Percentiles rank a stretch among this genome's conserved stretches.
Evolutionary conservation across 2,113 vertebrate genomes (phyloP).

Genomic region (Sciurus niger): DNA sequence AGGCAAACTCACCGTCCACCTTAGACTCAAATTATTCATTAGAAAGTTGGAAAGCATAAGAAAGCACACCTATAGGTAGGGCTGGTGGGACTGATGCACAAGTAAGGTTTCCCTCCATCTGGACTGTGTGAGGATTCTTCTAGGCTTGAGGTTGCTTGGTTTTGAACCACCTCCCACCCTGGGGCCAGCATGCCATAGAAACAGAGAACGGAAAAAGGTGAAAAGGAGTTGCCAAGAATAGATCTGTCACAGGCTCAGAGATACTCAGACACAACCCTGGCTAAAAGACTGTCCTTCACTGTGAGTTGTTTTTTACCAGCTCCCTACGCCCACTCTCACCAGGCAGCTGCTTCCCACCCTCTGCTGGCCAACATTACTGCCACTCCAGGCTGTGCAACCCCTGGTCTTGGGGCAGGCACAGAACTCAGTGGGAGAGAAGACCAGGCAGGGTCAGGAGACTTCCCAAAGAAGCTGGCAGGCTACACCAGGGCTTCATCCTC

Average conservation of each 20-base stretch:
- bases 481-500: background rate
- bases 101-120: background rate
- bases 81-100: background rate
- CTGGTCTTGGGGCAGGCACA: background rate
- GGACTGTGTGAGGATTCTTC: background rate
- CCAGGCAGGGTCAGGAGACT: constrained; percentile 11
- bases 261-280: background rate
- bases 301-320: background rate
- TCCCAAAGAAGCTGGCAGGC: background rate
- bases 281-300: background rate
- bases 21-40: background rate
- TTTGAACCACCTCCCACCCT: background rate
- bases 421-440: background rate
- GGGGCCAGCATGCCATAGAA: background rate
- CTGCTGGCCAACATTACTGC: background rate
- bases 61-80: background rate
- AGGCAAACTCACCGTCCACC: background rate
- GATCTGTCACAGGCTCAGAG: background rate
- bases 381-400: background rate
- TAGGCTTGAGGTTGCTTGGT: background rate
- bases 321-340: background rate
- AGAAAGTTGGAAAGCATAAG: background rate
- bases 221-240: background rate
- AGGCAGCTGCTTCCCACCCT: background rate
- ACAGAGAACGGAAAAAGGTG: background rate